Evolutionary conservation across 2,888 invertebrate genomes (phyloP).

Genomic region (Lepeophtheirus nordmannii): DNA sequence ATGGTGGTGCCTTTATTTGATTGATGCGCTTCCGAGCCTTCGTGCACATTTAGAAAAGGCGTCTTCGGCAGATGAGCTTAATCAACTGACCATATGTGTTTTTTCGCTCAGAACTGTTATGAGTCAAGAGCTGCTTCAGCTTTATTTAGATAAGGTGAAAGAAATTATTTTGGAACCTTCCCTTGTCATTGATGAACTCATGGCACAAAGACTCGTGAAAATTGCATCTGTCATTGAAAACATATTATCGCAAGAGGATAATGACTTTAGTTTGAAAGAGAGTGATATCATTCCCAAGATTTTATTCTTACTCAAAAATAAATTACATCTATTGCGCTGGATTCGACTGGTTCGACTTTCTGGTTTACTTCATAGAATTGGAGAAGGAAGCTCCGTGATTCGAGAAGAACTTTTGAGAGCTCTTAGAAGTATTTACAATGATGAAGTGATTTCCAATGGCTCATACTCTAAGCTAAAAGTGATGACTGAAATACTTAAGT

Average conservation of each 20-base stretch:
- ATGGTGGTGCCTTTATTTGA: neutral
- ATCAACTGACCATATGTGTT: neutral
- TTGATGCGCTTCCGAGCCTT: neutral
- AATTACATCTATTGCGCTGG: neutral
- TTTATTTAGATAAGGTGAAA: neutral
- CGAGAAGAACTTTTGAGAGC: neutral
- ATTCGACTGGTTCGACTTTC: neutral
- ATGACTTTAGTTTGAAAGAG: neutral
- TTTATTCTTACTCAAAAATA: neutral
- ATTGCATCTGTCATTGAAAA: constrained; percentile 1
- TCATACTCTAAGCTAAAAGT: neutral
- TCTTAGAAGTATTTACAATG: neutral
- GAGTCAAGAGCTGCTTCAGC: neutral
- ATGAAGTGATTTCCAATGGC: constrained; percentile 1
- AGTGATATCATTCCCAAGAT: neutral
- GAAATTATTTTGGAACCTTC: neutral
- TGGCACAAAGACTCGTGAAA: neutral
- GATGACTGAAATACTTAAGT: neutral
- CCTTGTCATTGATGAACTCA: neutral
- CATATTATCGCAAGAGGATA: neutral
- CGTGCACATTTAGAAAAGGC: neutral
- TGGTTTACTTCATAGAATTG: neutral
- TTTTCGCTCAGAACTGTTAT: neutral
- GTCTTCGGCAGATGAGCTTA: neutral
- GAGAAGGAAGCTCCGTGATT: neutral